These are phyloP conservation scores for Metallyticus violacea DNA, from an alignment of 2,888 invertebrate genomes.

Conservation along the genomic window DNA sequence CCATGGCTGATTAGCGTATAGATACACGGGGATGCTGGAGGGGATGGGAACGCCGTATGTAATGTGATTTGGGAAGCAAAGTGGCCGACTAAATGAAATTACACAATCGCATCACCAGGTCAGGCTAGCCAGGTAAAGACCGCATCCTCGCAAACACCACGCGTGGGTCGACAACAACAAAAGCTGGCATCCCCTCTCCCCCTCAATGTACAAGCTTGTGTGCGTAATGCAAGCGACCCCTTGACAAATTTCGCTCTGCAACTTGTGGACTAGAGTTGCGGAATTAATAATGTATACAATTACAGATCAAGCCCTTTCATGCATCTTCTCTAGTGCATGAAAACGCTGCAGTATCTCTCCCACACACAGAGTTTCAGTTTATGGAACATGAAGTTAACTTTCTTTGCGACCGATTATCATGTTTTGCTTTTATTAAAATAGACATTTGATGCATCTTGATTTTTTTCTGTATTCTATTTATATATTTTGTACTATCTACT, in stretches of 20 bases:
- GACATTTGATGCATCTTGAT: no score
- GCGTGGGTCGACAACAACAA: background rate
- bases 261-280: background rate
- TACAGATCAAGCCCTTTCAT: background rate
- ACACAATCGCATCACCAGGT: slow-evolving; percentile 5
- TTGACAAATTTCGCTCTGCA: background rate
- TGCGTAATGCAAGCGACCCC: background rate
- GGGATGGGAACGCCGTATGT: background rate
- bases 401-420: no score
- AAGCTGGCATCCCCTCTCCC: background rate
- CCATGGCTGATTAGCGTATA: background rate
- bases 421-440: no score
- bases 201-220: background rate
- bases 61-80: slow-evolving; percentile 15
- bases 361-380: no score
- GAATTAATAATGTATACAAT: background rate
- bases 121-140: background rate
- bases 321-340: background rate
- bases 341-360: background rate
- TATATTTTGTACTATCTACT: no score
- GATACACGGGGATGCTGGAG: background rate
- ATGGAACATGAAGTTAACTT: no score
- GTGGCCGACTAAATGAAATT: slow-evolving; percentile 15
- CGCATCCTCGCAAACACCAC: background rate
- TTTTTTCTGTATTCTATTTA: no score